Conservation (phyloP, 2,113 vertebrate genomes). For the Leptobrachium leishanense region DNA sequence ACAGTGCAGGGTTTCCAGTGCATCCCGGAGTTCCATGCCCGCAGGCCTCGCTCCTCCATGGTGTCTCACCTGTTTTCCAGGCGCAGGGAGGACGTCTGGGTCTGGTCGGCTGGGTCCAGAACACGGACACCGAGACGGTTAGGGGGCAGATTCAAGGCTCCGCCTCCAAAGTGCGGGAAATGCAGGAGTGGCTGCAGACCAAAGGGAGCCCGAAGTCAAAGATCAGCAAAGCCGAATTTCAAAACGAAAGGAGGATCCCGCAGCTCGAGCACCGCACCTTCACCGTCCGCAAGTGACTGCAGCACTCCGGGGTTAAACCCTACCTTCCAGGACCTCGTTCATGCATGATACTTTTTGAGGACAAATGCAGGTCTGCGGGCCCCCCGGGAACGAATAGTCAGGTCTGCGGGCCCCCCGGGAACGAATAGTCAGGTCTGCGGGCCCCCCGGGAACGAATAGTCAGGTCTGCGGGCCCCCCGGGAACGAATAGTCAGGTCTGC, state of each 20-base stretch:
- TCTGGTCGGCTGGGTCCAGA: conserved; percentile 92
- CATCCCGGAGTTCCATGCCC: too few relatives aligned
- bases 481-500: too few relatives aligned
- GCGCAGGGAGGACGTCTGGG: conserved; percentile 81
- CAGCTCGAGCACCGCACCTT: conserved; percentile 78
- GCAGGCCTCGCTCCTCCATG: neutral
- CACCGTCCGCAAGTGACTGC: conserved; percentile 70
- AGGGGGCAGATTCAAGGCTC: conserved; percentile 85
- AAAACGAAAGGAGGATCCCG: conserved; percentile 75
- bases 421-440: too few relatives aligned
- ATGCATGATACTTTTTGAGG: too few relatives aligned
- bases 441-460: too few relatives aligned
- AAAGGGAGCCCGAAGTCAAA: conserved; percentile 85
- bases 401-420: too few relatives aligned
- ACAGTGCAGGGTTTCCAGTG: too few relatives aligned
- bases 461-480: too few relatives aligned
- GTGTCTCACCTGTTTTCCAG: conserved; percentile 59
- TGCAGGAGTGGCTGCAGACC: conserved; percentile 86
- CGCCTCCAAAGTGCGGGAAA: conserved; percentile 67
- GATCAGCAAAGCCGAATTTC: conserved; percentile 81
- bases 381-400: too few relatives aligned
- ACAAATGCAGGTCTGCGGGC: too few relatives aligned
- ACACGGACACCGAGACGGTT: conserved; percentile 81
- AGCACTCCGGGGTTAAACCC: neutral
- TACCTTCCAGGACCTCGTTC: too few relatives aligned